These are phyloP conservation scores for Entomobrya multifasciata DNA, from an alignment of 2,888 invertebrate genomes.

Conservation along the genomic window DNA sequence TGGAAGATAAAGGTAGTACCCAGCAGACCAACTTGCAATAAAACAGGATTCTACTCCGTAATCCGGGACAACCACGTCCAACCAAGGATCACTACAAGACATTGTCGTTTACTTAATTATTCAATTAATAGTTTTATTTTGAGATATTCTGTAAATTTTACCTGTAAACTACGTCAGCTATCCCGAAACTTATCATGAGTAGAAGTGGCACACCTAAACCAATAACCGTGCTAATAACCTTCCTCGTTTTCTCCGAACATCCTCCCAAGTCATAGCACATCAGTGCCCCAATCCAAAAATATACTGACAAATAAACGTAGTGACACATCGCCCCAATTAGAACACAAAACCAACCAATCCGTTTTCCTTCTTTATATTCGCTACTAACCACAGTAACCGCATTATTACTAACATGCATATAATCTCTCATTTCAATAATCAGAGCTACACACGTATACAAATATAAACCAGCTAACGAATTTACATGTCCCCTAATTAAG, in stretches of 20 bases:
- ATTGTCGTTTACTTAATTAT: not conserved
- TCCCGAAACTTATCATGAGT: not conserved
- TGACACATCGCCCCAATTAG: not conserved
- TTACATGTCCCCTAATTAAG: not conserved
- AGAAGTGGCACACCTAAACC: not conserved
- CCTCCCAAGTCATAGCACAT: not conserved
- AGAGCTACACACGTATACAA: not conserved
- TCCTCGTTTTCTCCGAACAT: too few species aligned
- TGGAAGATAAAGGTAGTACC: conserved; percentile 17
- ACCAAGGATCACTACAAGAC: conserved; percentile 14
- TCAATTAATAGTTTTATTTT: not conserved
- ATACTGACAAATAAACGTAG: not conserved
- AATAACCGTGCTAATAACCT: not conserved
- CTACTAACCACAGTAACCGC: not conserved
- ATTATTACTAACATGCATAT: not conserved
- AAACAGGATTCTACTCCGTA: conserved; percentile 13
- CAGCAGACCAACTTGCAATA: conserved; percentile 13
- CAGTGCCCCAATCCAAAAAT: not conserved
- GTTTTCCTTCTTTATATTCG: not conserved
- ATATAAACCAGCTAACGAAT: not conserved
- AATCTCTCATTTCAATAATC: not conserved
- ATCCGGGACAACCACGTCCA: conserved; percentile 8
- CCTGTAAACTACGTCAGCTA: not conserved
- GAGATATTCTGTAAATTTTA: not conserved
- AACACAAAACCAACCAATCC: conserved; percentile 7